Conservation (phyloP, 1,140 invertebrate genomes). For the Caenorhabditis remanei region DNA sequence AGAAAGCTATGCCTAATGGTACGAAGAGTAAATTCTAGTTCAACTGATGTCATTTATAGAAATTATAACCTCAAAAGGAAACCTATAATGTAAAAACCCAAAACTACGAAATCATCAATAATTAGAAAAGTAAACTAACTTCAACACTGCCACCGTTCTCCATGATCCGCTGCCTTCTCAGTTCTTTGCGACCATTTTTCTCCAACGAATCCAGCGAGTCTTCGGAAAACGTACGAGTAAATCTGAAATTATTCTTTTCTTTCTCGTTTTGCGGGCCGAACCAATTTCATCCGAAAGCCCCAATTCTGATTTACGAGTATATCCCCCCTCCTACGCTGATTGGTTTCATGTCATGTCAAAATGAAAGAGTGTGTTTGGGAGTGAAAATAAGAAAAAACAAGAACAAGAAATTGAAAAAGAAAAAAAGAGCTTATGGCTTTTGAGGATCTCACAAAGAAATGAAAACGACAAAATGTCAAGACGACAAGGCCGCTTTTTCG, state of each 20-base stretch:
- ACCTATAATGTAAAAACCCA: too few relatives aligned
- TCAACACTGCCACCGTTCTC: slow-evolving; percentile 55
- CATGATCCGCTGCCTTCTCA: slow-evolving; percentile 69
- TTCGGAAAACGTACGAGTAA: slow-evolving; percentile 68
- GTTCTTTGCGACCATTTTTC: slow-evolving; percentile 65
- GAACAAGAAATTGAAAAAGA: slow-evolving; percentile 14
- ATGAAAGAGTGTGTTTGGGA: not conserved
- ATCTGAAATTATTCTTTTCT: slow-evolving; percentile 56
- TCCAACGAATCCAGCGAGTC: slow-evolving; percentile 71
- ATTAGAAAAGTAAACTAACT: not conserved
- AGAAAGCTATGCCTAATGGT: too few relatives aligned
- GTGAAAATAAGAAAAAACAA: slow-evolving; percentile 21
- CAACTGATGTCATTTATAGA: not conserved
- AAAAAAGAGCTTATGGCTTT: slow-evolving; percentile 3
- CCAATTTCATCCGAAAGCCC: slow-evolving; percentile 45
- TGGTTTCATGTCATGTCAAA: slow-evolving; percentile 42
- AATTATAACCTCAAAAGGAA: not conserved
- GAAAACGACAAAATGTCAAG: slow-evolving; percentile 3
- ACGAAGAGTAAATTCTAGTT: too few relatives aligned
- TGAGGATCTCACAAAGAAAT: slow-evolving; percentile 18
- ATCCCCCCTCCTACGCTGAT: not conserved
- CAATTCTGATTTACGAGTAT: slow-evolving; percentile 54
- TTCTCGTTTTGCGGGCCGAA: slow-evolving; percentile 3
- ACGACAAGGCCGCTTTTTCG: not conserved
- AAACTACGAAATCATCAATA: too few relatives aligned